Percentiles rank a stretch among this genome's conserved stretches.
These are phyloP conservation scores for Ephialtes manifestator DNA, from an alignment of 2,888 invertebrate species.

Conservation along the genomic window DNA sequence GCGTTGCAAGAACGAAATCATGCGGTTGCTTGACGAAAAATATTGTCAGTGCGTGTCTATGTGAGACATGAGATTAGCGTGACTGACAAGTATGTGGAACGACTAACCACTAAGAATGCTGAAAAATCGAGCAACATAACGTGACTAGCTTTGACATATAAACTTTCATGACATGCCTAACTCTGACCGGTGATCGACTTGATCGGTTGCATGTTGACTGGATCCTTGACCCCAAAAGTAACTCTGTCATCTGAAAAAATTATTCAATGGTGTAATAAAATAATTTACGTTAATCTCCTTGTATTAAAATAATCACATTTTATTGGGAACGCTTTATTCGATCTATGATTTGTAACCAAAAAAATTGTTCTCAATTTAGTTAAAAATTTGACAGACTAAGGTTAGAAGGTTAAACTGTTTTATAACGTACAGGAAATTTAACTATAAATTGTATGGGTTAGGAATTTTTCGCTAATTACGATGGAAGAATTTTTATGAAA, in stretches of 20 bases:
- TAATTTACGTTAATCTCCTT: not conserved
- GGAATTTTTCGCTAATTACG: no score
- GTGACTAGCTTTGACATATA: constrained; percentile 46
- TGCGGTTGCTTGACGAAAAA: constrained; percentile 25
- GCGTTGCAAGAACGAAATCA: constrained; percentile 6
- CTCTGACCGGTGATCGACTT: constrained; percentile 35
- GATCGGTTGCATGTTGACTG: constrained; percentile 43
- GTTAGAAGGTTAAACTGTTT: no score
- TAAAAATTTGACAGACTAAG: no score
- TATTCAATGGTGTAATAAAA: not conserved
- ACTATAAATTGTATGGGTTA: no score
- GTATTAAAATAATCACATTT: no score
- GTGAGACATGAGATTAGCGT: constrained; percentile 60
- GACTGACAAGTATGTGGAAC: constrained; percentile 61
- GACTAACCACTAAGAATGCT: constrained; percentile 49
- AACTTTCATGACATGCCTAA: constrained; percentile 25
- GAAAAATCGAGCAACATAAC: constrained; percentile 48
- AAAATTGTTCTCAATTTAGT: not conserved
- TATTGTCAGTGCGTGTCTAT: not conserved
- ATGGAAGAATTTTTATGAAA: no score
- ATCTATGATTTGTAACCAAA: no score
- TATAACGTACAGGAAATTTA: no score
- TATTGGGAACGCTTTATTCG: no score
- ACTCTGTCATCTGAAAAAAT: not conserved
- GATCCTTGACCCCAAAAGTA: not conserved